Evolutionary conservation across 1,140 invertebrate species (phyloP), one percentile per base, ranked within the genome.

Genomic region (Drosophila paulistorum): DNA sequence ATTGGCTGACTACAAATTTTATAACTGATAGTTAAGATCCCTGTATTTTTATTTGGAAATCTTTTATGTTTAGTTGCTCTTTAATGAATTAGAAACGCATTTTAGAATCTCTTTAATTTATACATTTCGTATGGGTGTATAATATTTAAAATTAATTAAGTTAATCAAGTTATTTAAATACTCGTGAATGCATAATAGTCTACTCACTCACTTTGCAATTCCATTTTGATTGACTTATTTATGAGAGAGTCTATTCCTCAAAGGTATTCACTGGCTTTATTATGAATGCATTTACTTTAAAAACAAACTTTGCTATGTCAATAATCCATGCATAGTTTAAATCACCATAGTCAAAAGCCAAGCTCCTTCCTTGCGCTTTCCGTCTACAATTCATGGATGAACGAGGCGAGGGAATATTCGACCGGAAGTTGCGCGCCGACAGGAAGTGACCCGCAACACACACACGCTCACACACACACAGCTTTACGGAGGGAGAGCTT

Each of bases 391-490:
- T 4, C 10, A 4, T 11, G 10, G 48, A 23, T 7, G 35, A 37
- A 7, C 33, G 48, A 45, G 26, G 10, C 30, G 11, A 20, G n/a
- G n/a, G 33, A 17, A 58, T 17, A 42, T 63, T 26, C 58, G 73
- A 60, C 60, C 79, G 83, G 79, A 86, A 82, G 79, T 77, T 76
- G 62, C 55, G 75, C 75, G 79, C 79, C 79, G 48, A 82, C 82
- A 78, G 82, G 82, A 86, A 87, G 72, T 79, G 82, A 79, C 74
- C 74, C 60, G 23, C 42, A 70, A 51, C 45, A 51, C 45, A 51
- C 45, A 51, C 9, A 20, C 45, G 11, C n/a, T n/a, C 45, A 51
- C 7, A 45, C 5, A 17, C 3, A 26, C 23, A 26, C 23, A n/a
- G 7, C 71, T 30, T 30, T 30, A 75, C 62, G 14, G 7, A 70